These are phyloP conservation scores for Halcyon chelicuti DNA, from an alignment of 2,797 vertebrate species.

Conservation along the genomic window DNA sequence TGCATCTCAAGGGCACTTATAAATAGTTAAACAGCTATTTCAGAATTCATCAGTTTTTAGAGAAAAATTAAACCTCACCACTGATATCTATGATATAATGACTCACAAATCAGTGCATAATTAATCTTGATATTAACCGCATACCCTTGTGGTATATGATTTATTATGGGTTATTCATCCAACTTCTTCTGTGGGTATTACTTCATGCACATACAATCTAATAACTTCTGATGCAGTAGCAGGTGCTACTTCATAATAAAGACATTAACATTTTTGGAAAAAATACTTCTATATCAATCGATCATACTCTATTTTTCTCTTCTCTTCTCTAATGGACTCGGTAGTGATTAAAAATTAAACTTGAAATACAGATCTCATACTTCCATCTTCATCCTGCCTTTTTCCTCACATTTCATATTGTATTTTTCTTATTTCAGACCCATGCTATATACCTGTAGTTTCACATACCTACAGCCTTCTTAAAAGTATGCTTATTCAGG, in stretches of 20 bases:
- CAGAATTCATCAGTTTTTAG: conserved; percentile 51
- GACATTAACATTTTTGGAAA: conserved; percentile 3
- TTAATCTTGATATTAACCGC: conserved; percentile 56
- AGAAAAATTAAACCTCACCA: conserved; percentile 21
- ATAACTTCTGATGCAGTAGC: neutral
- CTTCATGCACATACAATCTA: neutral
- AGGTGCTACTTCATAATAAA: conserved; percentile 39
- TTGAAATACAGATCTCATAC: neutral
- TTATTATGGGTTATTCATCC: conserved; percentile 53
- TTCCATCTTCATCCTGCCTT: neutral
- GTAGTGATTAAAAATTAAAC: conserved; percentile 13
- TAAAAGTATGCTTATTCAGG: neutral
- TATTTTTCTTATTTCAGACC: neutral
- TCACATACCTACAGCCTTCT: neutral
- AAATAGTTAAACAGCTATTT: conserved; percentile 58
- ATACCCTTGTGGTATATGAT: conserved; percentile 7
- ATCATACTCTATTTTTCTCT: neutral
- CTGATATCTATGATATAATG: neutral
- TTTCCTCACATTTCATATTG: neutral
- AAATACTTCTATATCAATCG: neutral
- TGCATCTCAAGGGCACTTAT: conserved; percentile 8
- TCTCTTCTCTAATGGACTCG: neutral
- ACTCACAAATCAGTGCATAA: conserved; percentile 50
- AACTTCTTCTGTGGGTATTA: conserved; percentile 34
- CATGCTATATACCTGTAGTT: neutral